These are phyloP conservation scores for Laspeyria flexula DNA, from an alignment of 2,888 invertebrate genomes.

Conservation along the genomic window DNA sequence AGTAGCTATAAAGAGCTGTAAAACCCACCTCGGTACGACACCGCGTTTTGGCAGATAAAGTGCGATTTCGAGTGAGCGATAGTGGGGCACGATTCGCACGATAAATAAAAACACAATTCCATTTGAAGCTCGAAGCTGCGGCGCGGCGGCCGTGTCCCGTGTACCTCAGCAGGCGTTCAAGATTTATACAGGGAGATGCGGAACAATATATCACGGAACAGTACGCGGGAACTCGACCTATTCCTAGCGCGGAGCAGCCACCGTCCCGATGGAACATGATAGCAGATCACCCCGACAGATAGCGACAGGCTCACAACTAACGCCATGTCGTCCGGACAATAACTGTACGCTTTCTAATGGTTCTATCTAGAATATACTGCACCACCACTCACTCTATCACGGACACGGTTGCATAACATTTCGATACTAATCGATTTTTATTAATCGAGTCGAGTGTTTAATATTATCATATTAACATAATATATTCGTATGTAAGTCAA, in stretches of 20 bases:
- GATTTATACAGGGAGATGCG: constrained; percentile 85
- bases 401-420: constrained; percentile 42
- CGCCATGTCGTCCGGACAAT: constrained; percentile 58
- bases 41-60: constrained; percentile 81
- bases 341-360: constrained; percentile 51
- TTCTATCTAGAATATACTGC: constrained; percentile 43
- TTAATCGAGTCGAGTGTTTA: constrained; percentile 57
- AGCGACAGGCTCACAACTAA: constrained; percentile 63
- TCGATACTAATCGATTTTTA: constrained; percentile 57
- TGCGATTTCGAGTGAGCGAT: constrained; percentile 83
- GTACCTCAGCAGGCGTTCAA: constrained; percentile 86
- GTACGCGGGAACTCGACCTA: constrained; percentile 84
- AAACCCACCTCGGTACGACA: constrained; percentile 63
- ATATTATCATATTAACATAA: constrained; percentile 69
- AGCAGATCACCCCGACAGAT: constrained; percentile 76
- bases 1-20: constrained; percentile 62
- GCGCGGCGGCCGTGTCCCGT: constrained; percentile 80
- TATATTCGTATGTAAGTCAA: constrained; percentile 75
- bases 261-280: constrained; percentile 78
- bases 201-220: constrained; percentile 83
- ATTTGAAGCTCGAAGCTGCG: constrained; percentile 81
- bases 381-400: constrained; percentile 28
- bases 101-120: constrained; percentile 86
- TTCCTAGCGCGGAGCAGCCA: constrained; percentile 81
- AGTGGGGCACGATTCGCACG: constrained; percentile 82